Evolutionary conservation across 2,113 vertebrate genomes (phyloP).

Genomic region (Neopipo cinnamomea): DNA sequence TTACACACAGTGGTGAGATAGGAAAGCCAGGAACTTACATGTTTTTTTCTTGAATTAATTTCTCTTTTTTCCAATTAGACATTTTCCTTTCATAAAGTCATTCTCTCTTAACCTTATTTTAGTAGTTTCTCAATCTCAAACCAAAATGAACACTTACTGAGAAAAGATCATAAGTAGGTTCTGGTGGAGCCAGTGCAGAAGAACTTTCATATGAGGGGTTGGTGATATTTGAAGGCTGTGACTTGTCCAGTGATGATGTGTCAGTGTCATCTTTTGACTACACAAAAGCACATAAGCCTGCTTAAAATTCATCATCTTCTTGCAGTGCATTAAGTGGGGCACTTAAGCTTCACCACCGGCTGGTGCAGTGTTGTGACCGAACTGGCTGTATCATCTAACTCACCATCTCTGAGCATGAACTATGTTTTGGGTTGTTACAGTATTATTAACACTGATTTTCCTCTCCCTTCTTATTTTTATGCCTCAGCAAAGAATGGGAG

Average conservation of each 20-base stretch:
- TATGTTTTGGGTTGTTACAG: neutral
- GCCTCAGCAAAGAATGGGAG: neutral
- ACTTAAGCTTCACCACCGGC: neutral
- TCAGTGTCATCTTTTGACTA: conserved; percentile 72
- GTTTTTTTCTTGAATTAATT: neutral
- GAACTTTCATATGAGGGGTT: conserved; percentile 75
- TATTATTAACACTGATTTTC: neutral
- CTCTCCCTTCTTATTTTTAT: neutral
- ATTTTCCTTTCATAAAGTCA: neutral
- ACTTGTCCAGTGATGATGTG: conserved; percentile 28
- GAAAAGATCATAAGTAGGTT: conserved; percentile 59
- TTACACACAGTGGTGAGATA: neutral
- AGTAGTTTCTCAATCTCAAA: neutral
- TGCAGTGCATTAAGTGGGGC: neutral
- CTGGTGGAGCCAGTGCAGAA: neutral
- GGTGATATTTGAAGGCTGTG: conserved; percentile 64
- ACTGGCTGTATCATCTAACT: neutral
- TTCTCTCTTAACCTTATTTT: neutral
- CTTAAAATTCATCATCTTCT: neutral
- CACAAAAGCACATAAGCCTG: neutral
- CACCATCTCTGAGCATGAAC: neutral
- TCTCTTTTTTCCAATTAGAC: neutral
- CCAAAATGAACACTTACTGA: conserved; percentile 61
- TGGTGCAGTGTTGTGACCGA: neutral
- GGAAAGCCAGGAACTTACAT: neutral